These are phyloP conservation scores for Chironomus striatipennis DNA, from an alignment of 1,140 invertebrate species.

Conservation along the genomic window DNA sequence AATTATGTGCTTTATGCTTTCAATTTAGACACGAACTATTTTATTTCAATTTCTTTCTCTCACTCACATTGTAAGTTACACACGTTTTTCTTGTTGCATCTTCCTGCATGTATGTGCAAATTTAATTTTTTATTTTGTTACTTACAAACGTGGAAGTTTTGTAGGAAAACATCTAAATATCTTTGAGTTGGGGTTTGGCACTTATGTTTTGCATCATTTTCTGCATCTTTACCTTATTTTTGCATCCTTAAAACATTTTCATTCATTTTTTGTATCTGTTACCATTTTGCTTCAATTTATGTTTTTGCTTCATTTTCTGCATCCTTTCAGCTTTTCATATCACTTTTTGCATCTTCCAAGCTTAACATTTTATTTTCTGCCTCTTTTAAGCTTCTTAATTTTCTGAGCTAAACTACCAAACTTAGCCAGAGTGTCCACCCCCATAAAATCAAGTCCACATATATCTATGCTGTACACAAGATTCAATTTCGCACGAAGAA, in stretches of 20 bases:
- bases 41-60: neutral
- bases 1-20: slow-evolving; percentile 18
- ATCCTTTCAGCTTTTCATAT: too few species aligned
- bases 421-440: too few species aligned
- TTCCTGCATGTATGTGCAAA: neutral
- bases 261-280: too few species aligned
- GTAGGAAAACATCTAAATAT: neutral
- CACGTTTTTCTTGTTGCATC: neutral
- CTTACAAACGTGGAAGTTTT: neutral
- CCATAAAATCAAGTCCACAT: neutral
- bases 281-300: too few species aligned
- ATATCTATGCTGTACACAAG: neutral
- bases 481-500: neutral
- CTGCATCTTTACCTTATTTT: too few species aligned
- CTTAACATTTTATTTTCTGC: too few species aligned
- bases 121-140: too few species aligned
- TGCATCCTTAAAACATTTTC: too few species aligned
- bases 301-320: too few species aligned
- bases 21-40: neutral
- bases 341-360: too few species aligned
- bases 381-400: too few species aligned
- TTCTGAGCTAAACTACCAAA: too few species aligned
- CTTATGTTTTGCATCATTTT: neutral
- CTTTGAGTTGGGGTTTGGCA: neutral
- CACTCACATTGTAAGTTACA: neutral